phyloP scores from a whole-genome alignment of 2,113 vertebrate species.

The Raphicerus campestris region DNA sequence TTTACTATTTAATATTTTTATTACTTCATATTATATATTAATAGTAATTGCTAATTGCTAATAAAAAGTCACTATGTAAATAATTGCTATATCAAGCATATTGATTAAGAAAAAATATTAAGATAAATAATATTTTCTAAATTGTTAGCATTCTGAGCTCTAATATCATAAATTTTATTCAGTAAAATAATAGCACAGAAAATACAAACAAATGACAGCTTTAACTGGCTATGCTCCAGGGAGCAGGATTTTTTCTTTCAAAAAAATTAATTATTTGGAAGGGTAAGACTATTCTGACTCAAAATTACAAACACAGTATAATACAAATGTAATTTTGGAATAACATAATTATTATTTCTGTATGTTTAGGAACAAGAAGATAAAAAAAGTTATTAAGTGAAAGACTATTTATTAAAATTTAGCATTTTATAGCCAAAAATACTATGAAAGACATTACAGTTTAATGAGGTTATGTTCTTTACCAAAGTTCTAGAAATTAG shows the following conservation, averaged over 20 bases:
- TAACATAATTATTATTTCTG: neutral
- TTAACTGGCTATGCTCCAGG: neutral
- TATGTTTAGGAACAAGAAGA: neutral
- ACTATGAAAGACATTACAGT: neutral
- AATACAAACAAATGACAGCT: neutral
- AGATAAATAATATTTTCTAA: neutral
- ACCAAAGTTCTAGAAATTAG: neutral
- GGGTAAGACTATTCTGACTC: neutral
- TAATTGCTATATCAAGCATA: neutral
- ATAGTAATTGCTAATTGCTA: neutral
- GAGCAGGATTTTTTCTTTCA: neutral
- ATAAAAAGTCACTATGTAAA: neutral
- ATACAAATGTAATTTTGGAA: neutral
- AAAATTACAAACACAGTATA: neutral
- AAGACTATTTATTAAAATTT: neutral
- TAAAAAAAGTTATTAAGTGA: neutral
- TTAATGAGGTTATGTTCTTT: neutral
- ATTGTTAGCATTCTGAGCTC: neutral
- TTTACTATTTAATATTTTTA: neutral
- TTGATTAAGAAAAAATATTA: neutral
- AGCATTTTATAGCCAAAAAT: neutral
- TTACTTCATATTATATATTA: neutral
- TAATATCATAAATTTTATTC: neutral
- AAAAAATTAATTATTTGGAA: neutral
- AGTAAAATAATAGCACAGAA: neutral